Percentiles rank a stretch among this genome's conserved stretches.
phyloP scores from a whole-genome alignment of 2,797 vertebrate genomes.

The Poecile montanus region DNA sequence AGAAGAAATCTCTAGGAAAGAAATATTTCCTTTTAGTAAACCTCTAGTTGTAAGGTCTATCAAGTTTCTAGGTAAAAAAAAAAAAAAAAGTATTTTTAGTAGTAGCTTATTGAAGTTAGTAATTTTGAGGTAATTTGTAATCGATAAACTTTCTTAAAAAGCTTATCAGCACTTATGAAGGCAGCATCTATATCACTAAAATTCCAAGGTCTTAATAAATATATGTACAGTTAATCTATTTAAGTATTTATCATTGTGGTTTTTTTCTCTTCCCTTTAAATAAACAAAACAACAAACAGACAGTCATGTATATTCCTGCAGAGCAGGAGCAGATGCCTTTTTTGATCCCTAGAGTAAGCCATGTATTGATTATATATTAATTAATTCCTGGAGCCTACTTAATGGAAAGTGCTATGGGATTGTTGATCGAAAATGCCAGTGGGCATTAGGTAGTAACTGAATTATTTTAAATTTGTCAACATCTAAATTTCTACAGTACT shows the following conservation, averaged over 20 bases:
- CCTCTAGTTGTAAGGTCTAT: neutral
- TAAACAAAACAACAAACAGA: neutral
- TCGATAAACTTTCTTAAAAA: neutral
- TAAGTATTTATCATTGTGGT: neutral
- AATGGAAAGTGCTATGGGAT: neutral
- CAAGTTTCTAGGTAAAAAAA: neutral
- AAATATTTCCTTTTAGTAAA: neutral
- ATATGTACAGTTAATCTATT: neutral
- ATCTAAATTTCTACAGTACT: neutral
- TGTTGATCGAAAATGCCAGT: conserved; percentile 7
- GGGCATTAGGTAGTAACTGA: conserved; percentile 5
- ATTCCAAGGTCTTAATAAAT: neutral
- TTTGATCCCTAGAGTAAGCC: neutral
- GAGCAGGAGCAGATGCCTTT: neutral
- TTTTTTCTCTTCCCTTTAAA: neutral
- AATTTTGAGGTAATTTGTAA: neutral
- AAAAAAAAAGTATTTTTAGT: neutral
- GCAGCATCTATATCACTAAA: neutral
- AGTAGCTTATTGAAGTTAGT: neutral
- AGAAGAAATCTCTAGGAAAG: neutral
- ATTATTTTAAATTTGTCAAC: conserved; percentile 29
- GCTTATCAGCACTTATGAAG: neutral
- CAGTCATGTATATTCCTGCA: neutral
- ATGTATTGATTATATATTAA: conserved; percentile 38
- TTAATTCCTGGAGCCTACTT: conserved; percentile 46